Conservation (phyloP, 2,888 invertebrate genomes). For the Lithophane leautieri region DNA sequence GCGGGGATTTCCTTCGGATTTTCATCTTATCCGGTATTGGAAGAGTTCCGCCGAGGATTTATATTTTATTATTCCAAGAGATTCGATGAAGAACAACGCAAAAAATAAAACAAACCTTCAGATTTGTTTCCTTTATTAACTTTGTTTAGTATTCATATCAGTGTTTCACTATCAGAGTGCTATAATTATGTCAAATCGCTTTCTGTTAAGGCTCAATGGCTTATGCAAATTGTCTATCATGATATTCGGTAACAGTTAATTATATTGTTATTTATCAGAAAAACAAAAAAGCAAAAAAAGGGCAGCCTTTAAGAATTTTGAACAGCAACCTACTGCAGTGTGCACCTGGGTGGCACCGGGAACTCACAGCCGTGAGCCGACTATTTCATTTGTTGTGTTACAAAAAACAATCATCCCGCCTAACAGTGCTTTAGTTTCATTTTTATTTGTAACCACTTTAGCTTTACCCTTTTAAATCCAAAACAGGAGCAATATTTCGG, state of each 20-base stretch:
- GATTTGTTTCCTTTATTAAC: conserved; percentile 27
- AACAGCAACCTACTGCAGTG: background rate
- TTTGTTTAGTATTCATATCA: conserved; percentile 30
- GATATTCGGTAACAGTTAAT: background rate
- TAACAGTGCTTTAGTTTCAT: background rate
- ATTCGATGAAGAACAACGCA: conserved; percentile 14
- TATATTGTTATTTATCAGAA: background rate
- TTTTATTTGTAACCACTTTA: background rate
- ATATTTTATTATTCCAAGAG: conserved; percentile 30
- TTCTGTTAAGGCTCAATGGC: background rate
- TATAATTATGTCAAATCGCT: background rate
- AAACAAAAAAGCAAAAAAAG: background rate
- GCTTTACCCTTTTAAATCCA: background rate
- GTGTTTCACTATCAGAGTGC: background rate
- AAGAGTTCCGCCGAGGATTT: conserved; percentile 2
- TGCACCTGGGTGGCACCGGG: background rate
- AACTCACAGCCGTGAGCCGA: background rate
- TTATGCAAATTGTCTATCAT: background rate
- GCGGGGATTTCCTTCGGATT: conserved; percentile 18
- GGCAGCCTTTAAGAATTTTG: background rate
- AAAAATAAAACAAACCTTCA: background rate
- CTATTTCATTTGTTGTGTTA: background rate
- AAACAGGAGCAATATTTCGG: background rate
- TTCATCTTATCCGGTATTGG: conserved; percentile 28
- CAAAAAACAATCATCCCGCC: too few species aligned